These are phyloP conservation scores for Linnaemya vulpina DNA, from an alignment of 2,888 invertebrate species.

Conservation along the genomic window DNA sequence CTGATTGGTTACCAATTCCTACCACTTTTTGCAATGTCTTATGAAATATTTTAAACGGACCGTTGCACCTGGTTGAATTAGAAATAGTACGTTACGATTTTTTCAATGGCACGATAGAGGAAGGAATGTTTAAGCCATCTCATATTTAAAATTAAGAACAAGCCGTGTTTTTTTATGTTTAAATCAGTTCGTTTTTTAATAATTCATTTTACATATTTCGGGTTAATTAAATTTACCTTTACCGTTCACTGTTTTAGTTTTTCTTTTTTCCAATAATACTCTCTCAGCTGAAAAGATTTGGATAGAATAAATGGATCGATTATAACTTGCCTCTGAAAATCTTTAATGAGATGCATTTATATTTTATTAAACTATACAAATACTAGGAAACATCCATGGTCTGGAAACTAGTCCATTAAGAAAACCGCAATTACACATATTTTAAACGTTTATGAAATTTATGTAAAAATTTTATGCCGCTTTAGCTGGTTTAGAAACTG, in stretches of 20 bases:
- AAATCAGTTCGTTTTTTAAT: slow-evolving; percentile 45
- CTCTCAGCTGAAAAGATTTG: slow-evolving; percentile 37
- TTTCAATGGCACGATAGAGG: too few relatives aligned
- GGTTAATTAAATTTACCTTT: slow-evolving; percentile 45
- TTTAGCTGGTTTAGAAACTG: slow-evolving; percentile 67
- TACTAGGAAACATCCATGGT: slow-evolving; percentile 5
- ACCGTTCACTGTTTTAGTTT: slow-evolving; percentile 13
- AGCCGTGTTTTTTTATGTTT: not conserved
- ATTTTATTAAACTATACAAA: slow-evolving; percentile 11
- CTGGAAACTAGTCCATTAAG: not conserved
- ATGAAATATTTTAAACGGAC: too few relatives aligned
- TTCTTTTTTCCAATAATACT: slow-evolving; percentile 38
- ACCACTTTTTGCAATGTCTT: too few relatives aligned
- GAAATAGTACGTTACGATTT: too few relatives aligned
- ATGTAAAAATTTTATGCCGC: slow-evolving; percentile 75
- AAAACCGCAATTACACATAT: slow-evolving; percentile 9
- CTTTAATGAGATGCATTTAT: slow-evolving; percentile 10
- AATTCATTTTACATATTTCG: slow-evolving; percentile 45
- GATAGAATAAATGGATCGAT: slow-evolving; percentile 8
- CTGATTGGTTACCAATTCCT: too few relatives aligned
- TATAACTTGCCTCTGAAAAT: slow-evolving; percentile 24
- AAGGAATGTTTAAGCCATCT: not conserved
- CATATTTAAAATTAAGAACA: slow-evolving; percentile 18
- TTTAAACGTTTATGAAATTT: slow-evolving; percentile 26
- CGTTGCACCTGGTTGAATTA: too few relatives aligned